Percentiles rank a stretch among this genome's conserved stretches.
These are phyloP conservation scores for Nephotettix cincticeps DNA, from an alignment of 1,140 invertebrate species.

Conservation along the genomic window DNA sequence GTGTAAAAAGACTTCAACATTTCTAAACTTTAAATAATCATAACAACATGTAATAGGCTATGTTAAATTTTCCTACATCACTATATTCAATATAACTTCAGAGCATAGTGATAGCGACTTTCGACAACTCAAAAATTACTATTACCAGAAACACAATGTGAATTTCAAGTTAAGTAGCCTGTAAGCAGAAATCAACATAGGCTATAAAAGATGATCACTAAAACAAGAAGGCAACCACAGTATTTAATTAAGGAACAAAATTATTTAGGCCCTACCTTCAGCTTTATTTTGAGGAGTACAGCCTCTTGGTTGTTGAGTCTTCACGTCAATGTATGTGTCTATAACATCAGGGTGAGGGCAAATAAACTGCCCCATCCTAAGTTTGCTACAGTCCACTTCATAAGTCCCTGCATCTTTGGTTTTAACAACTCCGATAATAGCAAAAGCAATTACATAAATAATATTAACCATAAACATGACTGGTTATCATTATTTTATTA, in stretches of 20 bases:
- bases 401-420: conserved; percentile 8
- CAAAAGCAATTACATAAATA: no score
- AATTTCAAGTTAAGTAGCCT: not conserved
- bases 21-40: no score
- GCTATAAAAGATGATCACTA: no score
- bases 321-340: conserved; percentile 71
- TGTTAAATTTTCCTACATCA: no score
- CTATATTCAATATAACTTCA: no score
- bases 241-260: conserved; percentile 17
- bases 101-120: no score
- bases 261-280: conserved; percentile 60
- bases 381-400: conserved; percentile 60
- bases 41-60: no score
- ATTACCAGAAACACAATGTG: not conserved
- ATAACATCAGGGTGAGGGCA: conserved; percentile 78
- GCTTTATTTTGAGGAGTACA: conserved; percentile 80
- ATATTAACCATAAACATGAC: no score
- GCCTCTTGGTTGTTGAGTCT: conserved; percentile 83
- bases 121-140: not conserved
- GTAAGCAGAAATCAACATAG: no score
- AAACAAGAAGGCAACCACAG: conserved; percentile 16
- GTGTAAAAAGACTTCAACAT: no score
- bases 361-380: conserved; percentile 80
- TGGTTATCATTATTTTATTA: no score
- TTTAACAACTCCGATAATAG: no score